Conservation (phyloP, 2,888 invertebrate species). For the Archaeoteleia sp. region DNA sequence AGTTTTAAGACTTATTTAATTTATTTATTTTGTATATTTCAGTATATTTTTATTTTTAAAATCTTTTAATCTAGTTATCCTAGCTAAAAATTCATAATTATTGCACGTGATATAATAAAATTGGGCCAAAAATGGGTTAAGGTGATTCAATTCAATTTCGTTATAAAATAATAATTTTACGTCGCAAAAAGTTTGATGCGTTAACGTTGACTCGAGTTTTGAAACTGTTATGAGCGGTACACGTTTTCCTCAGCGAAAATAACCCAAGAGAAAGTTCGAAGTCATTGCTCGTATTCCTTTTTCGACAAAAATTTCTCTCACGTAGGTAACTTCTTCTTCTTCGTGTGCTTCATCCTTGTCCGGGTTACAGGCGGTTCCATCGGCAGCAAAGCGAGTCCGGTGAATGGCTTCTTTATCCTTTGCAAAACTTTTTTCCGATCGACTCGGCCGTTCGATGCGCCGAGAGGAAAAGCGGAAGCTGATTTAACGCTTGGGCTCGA, state of each 20-base stretch:
- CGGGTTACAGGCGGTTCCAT: constrained; percentile 27
- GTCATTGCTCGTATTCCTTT: constrained; percentile 19
- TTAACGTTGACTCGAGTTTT: constrained; percentile 31
- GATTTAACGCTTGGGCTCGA: constrained; percentile 38
- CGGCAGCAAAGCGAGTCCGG: constrained; percentile 35
- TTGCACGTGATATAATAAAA: no score
- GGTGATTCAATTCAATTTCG: constrained; percentile 20
- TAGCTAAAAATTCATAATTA: not conserved
- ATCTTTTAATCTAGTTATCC: no score
- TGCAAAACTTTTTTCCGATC: constrained; percentile 44
- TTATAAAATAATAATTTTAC: constrained; percentile 20
- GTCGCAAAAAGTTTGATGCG: constrained; percentile 11
- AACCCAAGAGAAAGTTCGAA: constrained; percentile 29
- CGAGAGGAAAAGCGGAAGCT: constrained; percentile 38
- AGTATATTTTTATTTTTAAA: no score
- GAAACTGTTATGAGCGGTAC: constrained; percentile 30
- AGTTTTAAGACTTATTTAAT: no score
- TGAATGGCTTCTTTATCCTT: constrained; percentile 44
- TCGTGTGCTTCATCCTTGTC: constrained; percentile 23
- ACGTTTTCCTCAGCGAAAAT: constrained; percentile 21
- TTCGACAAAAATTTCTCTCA: constrained; percentile 33
- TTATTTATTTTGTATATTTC: no score
- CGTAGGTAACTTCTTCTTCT: constrained; percentile 33
- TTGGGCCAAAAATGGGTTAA: no score
- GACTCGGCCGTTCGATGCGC: constrained; percentile 25